Percentiles rank a stretch among this genome's conserved stretches.
These are phyloP conservation scores for Pachycephus smyrnensis DNA, from an alignment of 2,888 invertebrate genomes.

Conservation along the genomic window DNA sequence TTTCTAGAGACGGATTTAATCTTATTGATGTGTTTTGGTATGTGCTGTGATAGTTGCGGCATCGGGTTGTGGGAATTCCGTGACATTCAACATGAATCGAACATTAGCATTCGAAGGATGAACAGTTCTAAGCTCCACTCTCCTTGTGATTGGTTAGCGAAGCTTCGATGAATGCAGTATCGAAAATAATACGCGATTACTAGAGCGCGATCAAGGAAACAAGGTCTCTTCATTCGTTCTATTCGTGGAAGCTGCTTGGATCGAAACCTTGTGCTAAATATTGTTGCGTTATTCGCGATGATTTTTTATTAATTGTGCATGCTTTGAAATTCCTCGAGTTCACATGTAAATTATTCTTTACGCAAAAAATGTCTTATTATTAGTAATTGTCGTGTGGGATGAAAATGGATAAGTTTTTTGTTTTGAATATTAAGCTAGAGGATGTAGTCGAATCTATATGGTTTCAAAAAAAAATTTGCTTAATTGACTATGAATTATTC, in stretches of 20 bases:
- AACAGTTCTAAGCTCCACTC: background rate
- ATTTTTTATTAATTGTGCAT: background rate
- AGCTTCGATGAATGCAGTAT: background rate
- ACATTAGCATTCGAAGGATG: background rate
- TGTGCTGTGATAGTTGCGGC: background rate
- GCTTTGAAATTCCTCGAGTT: background rate
- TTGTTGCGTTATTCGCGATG: background rate
- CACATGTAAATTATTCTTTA: background rate
- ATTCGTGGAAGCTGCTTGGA: background rate
- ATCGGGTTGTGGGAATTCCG: constrained; percentile 8
- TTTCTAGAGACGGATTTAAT: background rate
- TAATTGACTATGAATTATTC: background rate
- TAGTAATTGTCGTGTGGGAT: background rate
- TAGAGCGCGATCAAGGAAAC: constrained; percentile 36
- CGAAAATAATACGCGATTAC: constrained; percentile 16
- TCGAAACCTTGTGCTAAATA: background rate
- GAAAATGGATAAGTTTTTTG: background rate
- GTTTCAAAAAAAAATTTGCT: background rate
- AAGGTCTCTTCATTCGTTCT: constrained; percentile 19
- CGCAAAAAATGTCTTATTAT: background rate
- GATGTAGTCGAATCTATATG: background rate
- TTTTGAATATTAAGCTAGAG: constrained; percentile 9
- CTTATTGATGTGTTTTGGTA: background rate
- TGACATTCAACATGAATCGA: background rate
- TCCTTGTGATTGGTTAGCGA: background rate